These are phyloP conservation scores for Diloba caeruleocephala DNA, from an alignment of 2,888 invertebrate species.

Conservation along the genomic window DNA sequence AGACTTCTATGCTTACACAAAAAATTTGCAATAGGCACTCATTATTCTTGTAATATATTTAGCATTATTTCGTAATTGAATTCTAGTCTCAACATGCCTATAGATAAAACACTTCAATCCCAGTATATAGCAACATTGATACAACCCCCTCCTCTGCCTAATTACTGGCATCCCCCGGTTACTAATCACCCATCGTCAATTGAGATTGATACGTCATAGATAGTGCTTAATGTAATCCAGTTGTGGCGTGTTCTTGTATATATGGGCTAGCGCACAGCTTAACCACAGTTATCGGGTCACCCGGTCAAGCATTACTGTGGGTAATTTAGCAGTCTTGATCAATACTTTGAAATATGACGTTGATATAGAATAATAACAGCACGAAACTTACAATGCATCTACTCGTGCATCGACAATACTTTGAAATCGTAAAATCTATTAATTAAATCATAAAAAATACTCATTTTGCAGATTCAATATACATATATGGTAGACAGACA, in stretches of 20 bases:
- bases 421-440: too few relatives aligned
- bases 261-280: constrained; percentile 2
- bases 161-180: constrained; percentile 43
- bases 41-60: too few relatives aligned
- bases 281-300: constrained; percentile 21
- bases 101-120: neutral
- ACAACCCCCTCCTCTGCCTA: constrained; percentile 4
- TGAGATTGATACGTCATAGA: constrained; percentile 47
- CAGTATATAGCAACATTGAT: constrained; percentile 19
- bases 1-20: too few relatives aligned
- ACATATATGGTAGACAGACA: too few relatives aligned
- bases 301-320: constrained; percentile 7
- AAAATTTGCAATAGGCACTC: too few relatives aligned
- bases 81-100: too few relatives aligned
- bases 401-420: too few relatives aligned
- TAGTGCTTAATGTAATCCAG: constrained; percentile 45
- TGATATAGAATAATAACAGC: too few relatives aligned
- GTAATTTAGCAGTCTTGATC: neutral
- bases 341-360: neutral
- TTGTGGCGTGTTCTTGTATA: constrained; percentile 24
- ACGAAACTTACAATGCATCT: too few relatives aligned
- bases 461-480: too few relatives aligned
- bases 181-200: constrained; percentile 42
- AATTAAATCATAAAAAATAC: too few relatives aligned
- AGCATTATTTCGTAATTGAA: too few relatives aligned